Percentiles rank a stretch among this genome's conserved stretches.
These are phyloP conservation scores for Punctoribates punctum DNA, from an alignment of 2,888 invertebrate species.

Conservation along the genomic window DNA sequence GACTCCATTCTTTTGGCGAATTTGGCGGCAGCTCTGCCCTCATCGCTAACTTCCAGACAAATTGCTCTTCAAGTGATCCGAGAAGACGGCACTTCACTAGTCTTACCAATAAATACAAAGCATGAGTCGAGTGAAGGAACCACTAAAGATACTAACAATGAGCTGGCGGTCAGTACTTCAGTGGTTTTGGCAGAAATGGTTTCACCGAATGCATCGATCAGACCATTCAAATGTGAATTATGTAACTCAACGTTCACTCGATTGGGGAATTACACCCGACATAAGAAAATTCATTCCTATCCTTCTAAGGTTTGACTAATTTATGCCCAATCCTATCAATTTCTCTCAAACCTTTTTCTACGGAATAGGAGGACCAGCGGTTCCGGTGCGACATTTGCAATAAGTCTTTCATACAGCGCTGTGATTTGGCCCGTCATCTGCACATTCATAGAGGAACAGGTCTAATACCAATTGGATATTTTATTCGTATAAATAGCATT, in stretches of 20 bases:
- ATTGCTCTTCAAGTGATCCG: slow-evolving; percentile 44
- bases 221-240: slow-evolving; percentile 50
- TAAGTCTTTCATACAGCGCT: slow-evolving; percentile 51
- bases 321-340: no score
- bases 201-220: slow-evolving; percentile 18
- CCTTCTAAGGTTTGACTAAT: slow-evolving; percentile 45
- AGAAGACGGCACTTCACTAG: slow-evolving; percentile 44
- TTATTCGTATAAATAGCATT: neutral
- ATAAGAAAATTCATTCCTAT: slow-evolving; percentile 51
- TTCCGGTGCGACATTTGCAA: slow-evolving; percentile 51
- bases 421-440: slow-evolving; percentile 51
- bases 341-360: neutral
- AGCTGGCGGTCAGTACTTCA: slow-evolving; percentile 17
- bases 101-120: slow-evolving; percentile 40
- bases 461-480: slow-evolving; percentile 47
- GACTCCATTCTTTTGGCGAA: slow-evolving; percentile 40
- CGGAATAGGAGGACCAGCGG: slow-evolving; percentile 48
- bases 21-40: slow-evolving; percentile 41
- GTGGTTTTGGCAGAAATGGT: slow-evolving; percentile 18
- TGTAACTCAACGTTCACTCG: slow-evolving; percentile 51
- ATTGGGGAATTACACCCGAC: slow-evolving; percentile 51
- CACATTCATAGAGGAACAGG: slow-evolving; percentile 50
- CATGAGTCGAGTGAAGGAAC: neutral
- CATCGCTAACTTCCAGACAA: slow-evolving; percentile 37
- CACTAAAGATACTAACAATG: neutral